Percentiles rank a stretch among this genome's conserved stretches.
Conservation (phyloP, 2,888 invertebrate species). For the Orchesella flavescens region DNA sequence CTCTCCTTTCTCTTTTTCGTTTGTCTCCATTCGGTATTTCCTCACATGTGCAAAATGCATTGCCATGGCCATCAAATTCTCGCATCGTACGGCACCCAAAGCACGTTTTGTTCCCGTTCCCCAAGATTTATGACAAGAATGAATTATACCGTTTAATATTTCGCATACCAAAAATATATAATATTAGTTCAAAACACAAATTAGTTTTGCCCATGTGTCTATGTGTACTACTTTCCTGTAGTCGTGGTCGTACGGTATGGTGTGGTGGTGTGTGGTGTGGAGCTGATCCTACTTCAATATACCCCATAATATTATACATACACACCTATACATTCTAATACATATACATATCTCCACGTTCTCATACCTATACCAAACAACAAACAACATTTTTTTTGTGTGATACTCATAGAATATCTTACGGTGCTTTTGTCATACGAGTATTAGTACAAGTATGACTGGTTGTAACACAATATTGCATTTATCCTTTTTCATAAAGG, state of each 20-base stretch:
- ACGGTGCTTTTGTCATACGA: background rate
- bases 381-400: background rate
- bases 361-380: background rate
- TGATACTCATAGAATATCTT: background rate
- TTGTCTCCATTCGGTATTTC: slow-evolving; percentile 5
- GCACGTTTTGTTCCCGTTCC: slow-evolving; percentile 65
- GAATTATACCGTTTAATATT: slow-evolving; percentile 72
- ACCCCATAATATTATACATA: background rate
- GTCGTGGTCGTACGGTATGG: no score
- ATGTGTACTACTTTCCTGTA: slow-evolving; percentile 32
- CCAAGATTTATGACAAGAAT: slow-evolving; percentile 71
- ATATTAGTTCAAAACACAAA: slow-evolving; percentile 68
- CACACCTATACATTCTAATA: no score
- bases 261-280: no score
- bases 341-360: background rate
- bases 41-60: slow-evolving; percentile 26
- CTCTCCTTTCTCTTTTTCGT: slow-evolving; percentile 4
- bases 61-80: slow-evolving; percentile 45
- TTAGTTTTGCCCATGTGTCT: slow-evolving; percentile 67
- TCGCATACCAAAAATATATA: slow-evolving; percentile 68
- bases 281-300: background rate
- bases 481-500: background rate
- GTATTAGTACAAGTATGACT: background rate
- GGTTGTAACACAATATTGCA: background rate
- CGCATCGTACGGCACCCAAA: slow-evolving; percentile 60